phyloP scores from a whole-genome alignment of 2,113 vertebrate species.

The Campylorhamphus procurvoides region DNA sequence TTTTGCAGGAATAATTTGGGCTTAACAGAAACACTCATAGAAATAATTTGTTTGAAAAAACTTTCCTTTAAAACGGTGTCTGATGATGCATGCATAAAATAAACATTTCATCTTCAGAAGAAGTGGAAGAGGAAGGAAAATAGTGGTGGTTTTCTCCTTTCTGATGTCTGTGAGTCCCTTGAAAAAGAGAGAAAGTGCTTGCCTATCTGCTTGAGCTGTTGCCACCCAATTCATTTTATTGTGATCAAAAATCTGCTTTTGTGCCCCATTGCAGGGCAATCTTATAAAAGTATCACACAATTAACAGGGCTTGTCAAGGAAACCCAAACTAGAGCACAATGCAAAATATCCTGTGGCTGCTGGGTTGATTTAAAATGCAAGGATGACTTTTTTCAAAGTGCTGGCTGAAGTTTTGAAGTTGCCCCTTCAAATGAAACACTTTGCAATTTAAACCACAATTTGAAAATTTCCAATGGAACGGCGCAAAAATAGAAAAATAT shows the following conservation, averaged over 20 bases:
- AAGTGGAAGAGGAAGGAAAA: neutral
- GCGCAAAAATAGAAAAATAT: neutral
- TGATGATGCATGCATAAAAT: neutral
- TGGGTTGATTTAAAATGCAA: neutral
- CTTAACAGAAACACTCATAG: neutral
- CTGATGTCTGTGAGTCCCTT: neutral
- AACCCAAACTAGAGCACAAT: neutral
- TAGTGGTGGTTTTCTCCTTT: neutral
- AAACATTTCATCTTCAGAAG: neutral
- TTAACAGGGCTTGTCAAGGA: neutral
- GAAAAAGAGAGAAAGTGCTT: neutral
- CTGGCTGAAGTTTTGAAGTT: neutral
- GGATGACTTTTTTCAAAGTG: neutral
- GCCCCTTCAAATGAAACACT: neutral
- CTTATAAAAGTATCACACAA: neutral
- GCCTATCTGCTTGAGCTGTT: neutral
- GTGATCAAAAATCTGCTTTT: neutral
- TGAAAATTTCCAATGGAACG: neutral
- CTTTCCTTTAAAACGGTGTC: neutral
- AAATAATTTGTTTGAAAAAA: neutral
- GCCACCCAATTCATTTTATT: neutral
- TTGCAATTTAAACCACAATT: neutral
- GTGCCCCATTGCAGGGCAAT: neutral
- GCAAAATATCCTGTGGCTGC: accelerated
- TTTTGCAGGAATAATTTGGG: neutral